Base-by-base conservation (phyloP, 1,140 invertebrate genomes). In the Choristoneura fumiferana region DNA sequence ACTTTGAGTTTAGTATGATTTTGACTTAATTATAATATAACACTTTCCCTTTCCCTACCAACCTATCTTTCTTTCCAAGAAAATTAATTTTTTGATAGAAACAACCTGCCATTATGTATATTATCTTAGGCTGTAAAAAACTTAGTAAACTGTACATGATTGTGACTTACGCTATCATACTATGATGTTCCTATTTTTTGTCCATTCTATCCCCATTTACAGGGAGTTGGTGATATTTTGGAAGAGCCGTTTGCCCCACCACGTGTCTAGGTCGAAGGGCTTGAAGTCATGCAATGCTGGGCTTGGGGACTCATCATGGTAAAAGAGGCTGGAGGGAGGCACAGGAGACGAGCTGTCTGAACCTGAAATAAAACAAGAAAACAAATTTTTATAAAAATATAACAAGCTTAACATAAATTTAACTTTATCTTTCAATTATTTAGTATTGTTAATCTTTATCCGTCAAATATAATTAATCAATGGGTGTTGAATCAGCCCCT, bases 181-280 rank as follows among this genome's bases (percentile, higher is more conserved):
- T 69, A 72, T 71, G 63, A 65, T 79, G 72, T 75, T 78, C 71
- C 71, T 69, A 43, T 57, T 65, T 59, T 53, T 53, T 60, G 29
- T 17, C 13, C 36, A 15, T 33, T 54, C 8, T 13, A 0, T 39
- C 52, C 34, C n/a, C 43, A 60, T 74, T 92, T 90, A 94, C 57
- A 93, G 91, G 17, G 93, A 95, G 73, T 94, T 94, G 52, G 94
- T 95, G 74, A 95, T 94, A 76, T 94, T 95, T 67, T 95, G 94
- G 82, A 94, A 95, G 40, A 96, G 87, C 65, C 95, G 88, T 76
- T 95, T 95, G 39, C 95, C 95, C 95, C 95, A 97, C 95, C 95
- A 97, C 9, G 94, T 93, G 76, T 96, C 95, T 69, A 97, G 87
- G 88, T 96, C 95, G 74, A 96, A 96, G 6, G 95, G 95, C 73